Conservation (phyloP, 2,888 invertebrate genomes). For the Cephonodes hylas region DNA sequence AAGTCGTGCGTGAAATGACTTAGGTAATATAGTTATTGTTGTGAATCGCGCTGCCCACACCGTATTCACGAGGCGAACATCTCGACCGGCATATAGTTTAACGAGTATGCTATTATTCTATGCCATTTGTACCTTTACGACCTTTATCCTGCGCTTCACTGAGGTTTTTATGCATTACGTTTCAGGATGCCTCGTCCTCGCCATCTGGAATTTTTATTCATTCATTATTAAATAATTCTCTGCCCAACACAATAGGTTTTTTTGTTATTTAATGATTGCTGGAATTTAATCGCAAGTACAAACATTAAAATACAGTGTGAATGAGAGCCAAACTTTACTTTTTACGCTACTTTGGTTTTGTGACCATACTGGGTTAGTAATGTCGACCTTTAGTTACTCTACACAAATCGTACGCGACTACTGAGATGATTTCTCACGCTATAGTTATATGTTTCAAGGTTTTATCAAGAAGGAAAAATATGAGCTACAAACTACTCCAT, state of each 20-base stretch:
- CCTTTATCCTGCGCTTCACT: neutral
- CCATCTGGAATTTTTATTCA: neutral
- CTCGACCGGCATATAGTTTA: conserved; percentile 5
- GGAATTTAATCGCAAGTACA: no score
- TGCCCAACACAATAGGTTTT: neutral
- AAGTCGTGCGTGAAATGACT: conserved; percentile 1
- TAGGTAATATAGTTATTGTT: neutral
- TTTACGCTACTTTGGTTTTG: no score
- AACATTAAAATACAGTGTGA: no score
- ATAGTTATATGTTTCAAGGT: no score
- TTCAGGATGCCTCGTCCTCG: neutral
- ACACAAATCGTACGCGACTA: no score
- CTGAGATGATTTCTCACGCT: no score
- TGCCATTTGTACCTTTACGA: neutral
- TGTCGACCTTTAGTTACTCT: no score
- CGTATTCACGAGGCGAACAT: neutral
- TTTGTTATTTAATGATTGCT: neutral
- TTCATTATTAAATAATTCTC: neutral
- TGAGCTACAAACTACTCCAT: no score
- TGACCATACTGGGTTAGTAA: no score
- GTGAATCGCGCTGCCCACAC: neutral
- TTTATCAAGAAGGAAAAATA: no score
- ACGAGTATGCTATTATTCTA: conserved; percentile 3
- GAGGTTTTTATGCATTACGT: neutral
- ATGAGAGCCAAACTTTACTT: no score